Conservation (phyloP, 2,113 vertebrate genomes). For the Hippocampus abdominalis region DNA sequence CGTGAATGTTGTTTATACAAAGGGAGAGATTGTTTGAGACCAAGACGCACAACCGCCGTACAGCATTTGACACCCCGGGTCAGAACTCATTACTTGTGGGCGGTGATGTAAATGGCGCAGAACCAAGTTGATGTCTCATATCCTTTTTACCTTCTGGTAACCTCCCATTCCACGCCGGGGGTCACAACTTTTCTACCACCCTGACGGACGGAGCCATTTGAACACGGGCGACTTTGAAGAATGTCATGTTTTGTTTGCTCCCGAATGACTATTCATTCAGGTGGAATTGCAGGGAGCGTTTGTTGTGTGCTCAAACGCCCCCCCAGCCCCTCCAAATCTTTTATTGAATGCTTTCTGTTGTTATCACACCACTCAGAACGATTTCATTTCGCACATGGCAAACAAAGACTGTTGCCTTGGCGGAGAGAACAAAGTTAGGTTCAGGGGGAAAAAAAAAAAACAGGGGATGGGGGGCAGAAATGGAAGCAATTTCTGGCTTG, state of each 20-base stretch:
- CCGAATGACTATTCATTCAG: conserved; percentile 28
- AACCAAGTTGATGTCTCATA: conserved; percentile 30
- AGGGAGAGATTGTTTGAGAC: conserved; percentile 14
- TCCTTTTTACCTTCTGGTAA: conserved; percentile 40
- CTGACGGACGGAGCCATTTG: conserved; percentile 33
- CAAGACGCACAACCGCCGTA: conserved; percentile 32
- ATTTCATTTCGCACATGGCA: conserved; percentile 9
- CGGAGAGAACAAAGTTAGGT: conserved; percentile 2
- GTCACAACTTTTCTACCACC: conserved; percentile 21
- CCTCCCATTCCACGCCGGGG: conserved; percentile 31
- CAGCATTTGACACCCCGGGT: conserved; percentile 42
- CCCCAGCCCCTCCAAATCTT: conserved; percentile 10
- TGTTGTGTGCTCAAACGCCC: conserved; percentile 13
- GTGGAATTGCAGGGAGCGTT: conserved; percentile 12
- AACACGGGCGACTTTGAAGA: conserved; percentile 31
- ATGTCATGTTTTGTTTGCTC: conserved; percentile 25
- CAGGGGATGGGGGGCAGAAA: conserved; percentile 4
- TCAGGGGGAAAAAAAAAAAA: neutral
- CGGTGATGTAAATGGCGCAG: conserved; percentile 25
- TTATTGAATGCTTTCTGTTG: conserved; percentile 11
- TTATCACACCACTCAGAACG: conserved; percentile 1
- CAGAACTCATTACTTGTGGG: conserved; percentile 47
- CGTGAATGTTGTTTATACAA: conserved; percentile 27
- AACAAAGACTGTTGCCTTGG: neutral
- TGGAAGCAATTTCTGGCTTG: conserved; percentile 12